phyloP scores from a whole-genome alignment of 1,140 invertebrate species.

The Drosophila sp. region DNA sequence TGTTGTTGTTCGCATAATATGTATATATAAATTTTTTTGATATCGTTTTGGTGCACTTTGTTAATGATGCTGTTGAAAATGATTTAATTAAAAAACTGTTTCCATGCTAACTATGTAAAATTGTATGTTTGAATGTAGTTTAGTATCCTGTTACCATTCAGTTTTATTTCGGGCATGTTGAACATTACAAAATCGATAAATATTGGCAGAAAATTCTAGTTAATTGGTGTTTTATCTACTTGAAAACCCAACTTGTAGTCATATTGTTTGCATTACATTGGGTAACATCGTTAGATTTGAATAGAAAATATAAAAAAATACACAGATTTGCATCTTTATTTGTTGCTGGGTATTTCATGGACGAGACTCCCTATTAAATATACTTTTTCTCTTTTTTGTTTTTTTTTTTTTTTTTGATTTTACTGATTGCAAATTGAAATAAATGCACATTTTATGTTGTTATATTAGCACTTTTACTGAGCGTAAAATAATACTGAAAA shows the following conservation, averaged over 20 bases:
- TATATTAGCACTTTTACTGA: conserved; percentile 4
- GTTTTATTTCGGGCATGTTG: not conserved
- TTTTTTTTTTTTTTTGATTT: conserved; percentile 13
- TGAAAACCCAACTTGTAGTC: too few relatives aligned
- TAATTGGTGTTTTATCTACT: too few relatives aligned
- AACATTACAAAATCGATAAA: not conserved
- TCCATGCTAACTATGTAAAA: conserved; percentile 22
- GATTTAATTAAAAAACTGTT: conserved; percentile 61
- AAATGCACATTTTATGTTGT: conserved; percentile 19
- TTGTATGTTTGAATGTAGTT: conserved; percentile 25
- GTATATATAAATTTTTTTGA: conserved; percentile 12
- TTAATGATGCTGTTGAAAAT: conserved; percentile 64
- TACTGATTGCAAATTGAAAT: conserved; percentile 40
- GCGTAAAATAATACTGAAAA: not conserved
- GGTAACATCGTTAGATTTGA: not conserved
- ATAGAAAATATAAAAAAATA: not conserved
- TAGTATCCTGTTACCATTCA: not conserved
- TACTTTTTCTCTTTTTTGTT: not conserved
- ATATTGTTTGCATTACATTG: too few relatives aligned
- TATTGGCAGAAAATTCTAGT: not conserved
- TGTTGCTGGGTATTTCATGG: not conserved
- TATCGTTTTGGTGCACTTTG: conserved; percentile 47
- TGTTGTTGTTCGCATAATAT: conserved; percentile 16
- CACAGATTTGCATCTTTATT: not conserved
- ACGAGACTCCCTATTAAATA: not conserved